phyloP scores from a whole-genome alignment of 2,113 vertebrate species.

The Oncorhynchus clarkii region DNA sequence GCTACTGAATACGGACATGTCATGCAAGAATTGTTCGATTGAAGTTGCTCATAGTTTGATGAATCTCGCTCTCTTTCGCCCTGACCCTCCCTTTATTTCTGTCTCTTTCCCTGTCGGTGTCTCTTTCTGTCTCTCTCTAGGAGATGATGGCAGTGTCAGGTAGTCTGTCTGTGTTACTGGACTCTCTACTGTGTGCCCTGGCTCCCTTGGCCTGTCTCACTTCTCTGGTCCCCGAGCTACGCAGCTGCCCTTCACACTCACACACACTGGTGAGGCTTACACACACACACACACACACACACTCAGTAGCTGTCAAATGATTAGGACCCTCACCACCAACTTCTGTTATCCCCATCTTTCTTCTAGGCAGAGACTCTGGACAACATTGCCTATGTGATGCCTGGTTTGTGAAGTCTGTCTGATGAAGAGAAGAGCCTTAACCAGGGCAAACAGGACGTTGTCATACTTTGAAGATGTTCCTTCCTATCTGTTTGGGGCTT shows the following conservation, averaged over 20 bases:
- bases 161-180: slow-evolving; percentile 89
- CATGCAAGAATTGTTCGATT: neutral
- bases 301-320: neutral
- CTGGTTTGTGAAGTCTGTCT: slow-evolving; percentile 65
- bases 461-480: neutral
- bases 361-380: slow-evolving; percentile 88
- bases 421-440: neutral
- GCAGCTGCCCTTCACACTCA: slow-evolving; percentile 83
- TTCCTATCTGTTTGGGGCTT: neutral
- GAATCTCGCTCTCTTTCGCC: neutral
- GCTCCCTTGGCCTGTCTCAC: slow-evolving; percentile 87
- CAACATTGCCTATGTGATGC: slow-evolving; percentile 95
- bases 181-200: slow-evolving; percentile 93
- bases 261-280: slow-evolving; percentile 86
- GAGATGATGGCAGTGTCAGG: slow-evolving; percentile 88
- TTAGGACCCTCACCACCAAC: neutral
- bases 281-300: neutral
- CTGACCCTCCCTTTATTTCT: neutral
- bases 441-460: neutral
- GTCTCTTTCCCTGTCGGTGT: neutral
- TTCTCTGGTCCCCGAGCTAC: slow-evolving; percentile 87
- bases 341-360: neutral
- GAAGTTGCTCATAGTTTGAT: neutral
- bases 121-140: slow-evolving; percentile 58
- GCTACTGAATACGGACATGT: neutral